phyloP scores from a whole-genome alignment of 1,140 invertebrate species.

The Scylla paramamosain region DNA sequence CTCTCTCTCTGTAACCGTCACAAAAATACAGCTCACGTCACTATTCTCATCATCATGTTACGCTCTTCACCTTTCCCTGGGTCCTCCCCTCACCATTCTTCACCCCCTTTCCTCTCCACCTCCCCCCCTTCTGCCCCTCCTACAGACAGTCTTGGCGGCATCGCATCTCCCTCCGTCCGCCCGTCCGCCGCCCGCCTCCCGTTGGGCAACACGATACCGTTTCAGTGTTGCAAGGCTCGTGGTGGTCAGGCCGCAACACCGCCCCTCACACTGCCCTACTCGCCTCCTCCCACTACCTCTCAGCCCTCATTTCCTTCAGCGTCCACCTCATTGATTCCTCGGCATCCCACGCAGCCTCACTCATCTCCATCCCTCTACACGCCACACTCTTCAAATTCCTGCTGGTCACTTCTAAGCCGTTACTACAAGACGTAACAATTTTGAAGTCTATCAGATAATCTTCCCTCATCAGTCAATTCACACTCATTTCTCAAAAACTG shows the following conservation, averaged over 20 bases:
- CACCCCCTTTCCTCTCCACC: neutral
- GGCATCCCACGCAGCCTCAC: neutral
- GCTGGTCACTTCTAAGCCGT: no score
- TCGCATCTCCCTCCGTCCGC: neutral
- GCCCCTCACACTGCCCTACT: neutral
- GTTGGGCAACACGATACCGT: conserved; percentile 11
- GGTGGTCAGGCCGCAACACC: neutral
- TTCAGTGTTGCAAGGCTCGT: neutral
- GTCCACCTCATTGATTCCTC: neutral
- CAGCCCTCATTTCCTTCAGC: neutral
- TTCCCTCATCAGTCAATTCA: no score
- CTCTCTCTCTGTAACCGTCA: neutral
- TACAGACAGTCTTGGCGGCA: neutral
- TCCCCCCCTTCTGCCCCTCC: neutral
- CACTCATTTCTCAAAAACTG: no score
- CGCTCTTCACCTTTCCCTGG: neutral
- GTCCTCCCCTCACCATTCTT: no score
- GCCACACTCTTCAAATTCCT: no score
- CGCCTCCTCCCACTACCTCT: neutral
- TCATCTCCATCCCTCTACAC: neutral
- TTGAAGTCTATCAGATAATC: no score
- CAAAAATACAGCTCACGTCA: no score
- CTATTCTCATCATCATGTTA: neutral
- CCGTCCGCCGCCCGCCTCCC: neutral
- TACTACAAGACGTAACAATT: no score